Evolutionary conservation across 2,888 invertebrate genomes (phyloP), one percentile per base, ranked within the genome.

Genomic region (Hirudinaria manillensis): DNA sequence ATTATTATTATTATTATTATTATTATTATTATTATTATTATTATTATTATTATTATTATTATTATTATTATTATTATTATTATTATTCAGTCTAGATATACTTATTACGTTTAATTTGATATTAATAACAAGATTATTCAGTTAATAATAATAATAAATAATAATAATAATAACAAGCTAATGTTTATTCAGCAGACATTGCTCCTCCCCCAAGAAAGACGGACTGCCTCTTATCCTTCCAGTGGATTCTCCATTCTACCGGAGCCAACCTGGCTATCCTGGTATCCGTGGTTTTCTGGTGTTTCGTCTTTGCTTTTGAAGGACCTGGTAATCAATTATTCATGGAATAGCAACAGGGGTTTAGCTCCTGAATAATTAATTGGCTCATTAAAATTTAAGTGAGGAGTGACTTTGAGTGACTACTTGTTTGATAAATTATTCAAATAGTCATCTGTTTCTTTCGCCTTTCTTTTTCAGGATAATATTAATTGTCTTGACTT

Each of bases 201-300:
- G 24, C 61, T 61, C 61, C 61, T 61, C 61, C 61, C 24, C 61
- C 61, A 61, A 27, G 24, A 21, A 16, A 51, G n/a, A 72, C 55
- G 2, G 72, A 56, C n/a, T 55, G 72, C 0, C 51, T 36, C 16
- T 36, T 76, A 2, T 24, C 53, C 36, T 10, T 75, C 27, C 75
- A 55, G 21, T 83, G 82, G 83, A 61, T 82, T 10, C 72, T 83
- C n/a, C 80, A 81, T 71, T 82, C 81, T 77, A 76, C 82, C 13
- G 81, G 81, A 45, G 80, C 80, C 73, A 82, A 82, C 79, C 80
- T 82, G 0, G 82, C 83, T 27, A 71, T 83, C 6, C 82, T 83
- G 3, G 82, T 83, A 55, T 81, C 82, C 36, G 79, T 81, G 16
- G 81, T 81, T 36, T 83, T 81, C 79, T 83, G 83, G 83, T 78